Percentiles rank a stretch among this genome's conserved stretches.
Conservation (phyloP, 2,888 invertebrate species). For the Steinernema carpocapsae region DNA sequence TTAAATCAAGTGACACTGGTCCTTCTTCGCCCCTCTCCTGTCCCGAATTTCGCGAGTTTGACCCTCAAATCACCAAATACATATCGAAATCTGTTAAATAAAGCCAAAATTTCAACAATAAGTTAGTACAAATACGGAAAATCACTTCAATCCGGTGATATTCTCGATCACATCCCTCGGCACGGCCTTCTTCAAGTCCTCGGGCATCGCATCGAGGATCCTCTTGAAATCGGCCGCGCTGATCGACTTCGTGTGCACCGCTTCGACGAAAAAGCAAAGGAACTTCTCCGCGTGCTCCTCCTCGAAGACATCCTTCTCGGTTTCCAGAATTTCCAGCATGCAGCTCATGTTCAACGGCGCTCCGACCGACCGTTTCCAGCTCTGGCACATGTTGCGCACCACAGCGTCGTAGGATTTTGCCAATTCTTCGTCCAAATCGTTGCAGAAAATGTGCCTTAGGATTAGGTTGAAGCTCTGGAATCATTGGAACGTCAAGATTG, state of each 20-base stretch:
- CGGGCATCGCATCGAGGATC: too few relatives aligned
- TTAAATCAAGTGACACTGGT: too few relatives aligned
- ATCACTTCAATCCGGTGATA: too few relatives aligned
- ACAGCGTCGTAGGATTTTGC: background rate
- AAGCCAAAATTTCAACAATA: too few relatives aligned
- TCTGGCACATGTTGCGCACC: background rate
- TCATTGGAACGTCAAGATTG: background rate
- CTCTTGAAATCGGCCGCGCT: too few relatives aligned
- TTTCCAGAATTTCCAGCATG: background rate
- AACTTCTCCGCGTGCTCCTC: too few relatives aligned
- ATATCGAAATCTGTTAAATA: background rate
- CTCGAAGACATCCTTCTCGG: background rate
- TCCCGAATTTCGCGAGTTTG: background rate
- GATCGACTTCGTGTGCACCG: too few relatives aligned
- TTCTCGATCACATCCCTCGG: too few relatives aligned
- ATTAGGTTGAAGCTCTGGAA: constrained; percentile 17
- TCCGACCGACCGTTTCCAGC: background rate
- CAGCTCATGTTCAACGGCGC: background rate
- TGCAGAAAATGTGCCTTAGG: background rate
- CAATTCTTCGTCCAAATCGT: background rate
- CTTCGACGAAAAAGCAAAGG: too few relatives aligned
- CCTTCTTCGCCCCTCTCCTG: too few relatives aligned
- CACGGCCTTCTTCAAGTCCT: too few relatives aligned
- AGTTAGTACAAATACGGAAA: too few relatives aligned
- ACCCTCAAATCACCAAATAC: background rate